Base-by-base conservation (phyloP, 2,797 vertebrate genomes). In the Rousettus madagascariensis region DNA sequence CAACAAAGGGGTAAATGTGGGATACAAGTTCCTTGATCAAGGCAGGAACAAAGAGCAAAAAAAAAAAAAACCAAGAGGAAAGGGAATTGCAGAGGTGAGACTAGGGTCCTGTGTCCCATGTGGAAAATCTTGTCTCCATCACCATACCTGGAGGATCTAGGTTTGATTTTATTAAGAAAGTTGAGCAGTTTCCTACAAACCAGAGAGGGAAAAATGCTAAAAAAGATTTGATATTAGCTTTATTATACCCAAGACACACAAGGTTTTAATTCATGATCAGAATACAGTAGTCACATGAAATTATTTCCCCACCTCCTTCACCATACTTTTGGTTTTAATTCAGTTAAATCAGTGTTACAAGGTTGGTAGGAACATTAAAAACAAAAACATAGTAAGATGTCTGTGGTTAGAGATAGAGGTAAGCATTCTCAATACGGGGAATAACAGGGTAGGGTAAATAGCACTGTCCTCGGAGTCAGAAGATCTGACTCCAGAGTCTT, bases 191-290 rank as follows among this genome's bases (percentile, higher is more conserved):
- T 94, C 86, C 43, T 88, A 78, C 8, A 38, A 51, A 84, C 2
- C 74, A 89, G 77, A 75, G 87, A 61, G 8, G 43, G n/a, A 5
- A 38, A 79, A 69, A 59, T 36, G 28, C 41, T 59, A 26, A 41
- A 65, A 77, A 77, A 80, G 36, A 51, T 8, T 33, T 26, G 63
- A 8, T 46, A 46, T 38, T 10, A 74, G 71, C 68, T 82, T 95
- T 65, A 63, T 55, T 46, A 74, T 77, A 85, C 36, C 61, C 49
- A 53, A 84, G 53, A 69, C 38, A 53, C 6, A 3, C 11, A 68
- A 92, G 43, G 49, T 82, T 77, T 82, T 77, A 93, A 78, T 57
- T 72, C 57, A 53, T 43, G 53, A 91, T 72, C 41, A 90, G 90
- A 90, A 55, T 51, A 38, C 19, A 55, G 16, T 17, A 68, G 80